Base-by-base conservation (phyloP, 2,113 vertebrate species). In the Semicossyphus pulcher region DNA sequence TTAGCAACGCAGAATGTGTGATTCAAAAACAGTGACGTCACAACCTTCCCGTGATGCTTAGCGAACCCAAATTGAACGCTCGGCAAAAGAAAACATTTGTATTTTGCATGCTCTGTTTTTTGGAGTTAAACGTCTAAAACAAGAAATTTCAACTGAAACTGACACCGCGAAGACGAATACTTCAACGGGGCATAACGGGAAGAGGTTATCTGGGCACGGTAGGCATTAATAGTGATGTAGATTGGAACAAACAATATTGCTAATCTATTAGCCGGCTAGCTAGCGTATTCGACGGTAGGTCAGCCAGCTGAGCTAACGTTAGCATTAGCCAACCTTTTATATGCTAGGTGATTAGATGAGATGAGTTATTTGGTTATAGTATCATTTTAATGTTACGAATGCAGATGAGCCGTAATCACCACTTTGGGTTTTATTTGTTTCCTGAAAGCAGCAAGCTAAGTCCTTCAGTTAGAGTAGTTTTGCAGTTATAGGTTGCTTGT, bases 1-100 rank as follows among this genome's bases (percentile, higher is more conserved):
- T 60, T 90, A 84, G 92, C 89, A 93, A 95, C 94, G 78, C 64
- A 23, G 51, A 75, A 45, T 65, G 66, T 89, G 92, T 90, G 87
- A 94, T 96, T 96, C 90, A 94, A 96, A 96, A 89, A 20, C n/a
- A 20, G 7, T 41, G 58, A 86, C 84, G 83, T 93, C 90, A 91
- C 75, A 16, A 7, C 8, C 36, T 86, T 95, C 95, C 96, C 95
- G 94, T 93, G 89, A 72, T 93, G 85, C 95, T 70, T 81, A 23
- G 86, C 90, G 92, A 68, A 2, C 34, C 25, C 36, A 52, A 69
- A 56, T 84, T 85, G 67, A 91, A 80, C 76, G 54, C 44, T 85
- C 71, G 69, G 75, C 49, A 20, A 76, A 82, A 80, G 61, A 85
- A 86, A 87, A 91, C 78, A 84, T 74, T 86, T 59, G 53, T 70